Conservation (phyloP, 2,888 invertebrate genomes). For the Torymus auratus region DNA sequence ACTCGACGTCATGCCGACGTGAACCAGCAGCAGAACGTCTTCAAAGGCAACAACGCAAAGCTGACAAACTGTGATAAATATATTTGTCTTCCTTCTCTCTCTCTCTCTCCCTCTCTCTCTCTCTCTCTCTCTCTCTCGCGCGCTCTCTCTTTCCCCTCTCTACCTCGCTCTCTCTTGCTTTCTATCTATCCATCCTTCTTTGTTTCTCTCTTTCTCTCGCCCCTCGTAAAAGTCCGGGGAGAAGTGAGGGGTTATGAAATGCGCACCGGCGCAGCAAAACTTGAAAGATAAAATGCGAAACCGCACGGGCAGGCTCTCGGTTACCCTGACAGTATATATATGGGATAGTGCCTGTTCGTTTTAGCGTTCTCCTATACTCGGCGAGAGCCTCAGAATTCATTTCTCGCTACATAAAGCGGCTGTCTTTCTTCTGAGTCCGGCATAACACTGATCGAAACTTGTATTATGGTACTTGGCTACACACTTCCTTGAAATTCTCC, state of each 20-base stretch:
- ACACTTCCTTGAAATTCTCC: no score
- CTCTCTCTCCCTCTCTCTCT: no score
- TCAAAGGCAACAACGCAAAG: slow-evolving; percentile 17
- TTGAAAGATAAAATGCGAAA: slow-evolving; percentile 47
- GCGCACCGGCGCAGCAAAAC: slow-evolving; percentile 14
- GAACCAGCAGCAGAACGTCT: background rate
- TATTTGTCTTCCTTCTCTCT: slow-evolving; percentile 53
- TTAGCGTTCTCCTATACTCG: no score
- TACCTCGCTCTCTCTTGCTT: no score
- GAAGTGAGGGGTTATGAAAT: background rate
- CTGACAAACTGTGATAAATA: slow-evolving; percentile 66
- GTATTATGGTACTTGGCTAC: slow-evolving; percentile 20
- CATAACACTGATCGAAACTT: slow-evolving; percentile 17
- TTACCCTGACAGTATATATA: no score
- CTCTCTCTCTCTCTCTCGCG: no score
- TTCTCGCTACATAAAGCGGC: slow-evolving; percentile 71
- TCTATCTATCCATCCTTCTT: no score
- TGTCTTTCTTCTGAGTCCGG: slow-evolving; percentile 31
- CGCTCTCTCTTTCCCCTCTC: slow-evolving; percentile 16
- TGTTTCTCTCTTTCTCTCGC: no score
- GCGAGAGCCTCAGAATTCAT: slow-evolving; percentile 60
- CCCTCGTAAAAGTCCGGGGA: background rate
- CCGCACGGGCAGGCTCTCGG: background rate
- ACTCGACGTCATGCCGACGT: background rate
- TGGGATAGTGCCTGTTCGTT: slow-evolving; percentile 12